These are phyloP conservation scores for Chelonoidis abingdonii DNA, from an alignment of 2,113 vertebrate species.

Conservation along the genomic window DNA sequence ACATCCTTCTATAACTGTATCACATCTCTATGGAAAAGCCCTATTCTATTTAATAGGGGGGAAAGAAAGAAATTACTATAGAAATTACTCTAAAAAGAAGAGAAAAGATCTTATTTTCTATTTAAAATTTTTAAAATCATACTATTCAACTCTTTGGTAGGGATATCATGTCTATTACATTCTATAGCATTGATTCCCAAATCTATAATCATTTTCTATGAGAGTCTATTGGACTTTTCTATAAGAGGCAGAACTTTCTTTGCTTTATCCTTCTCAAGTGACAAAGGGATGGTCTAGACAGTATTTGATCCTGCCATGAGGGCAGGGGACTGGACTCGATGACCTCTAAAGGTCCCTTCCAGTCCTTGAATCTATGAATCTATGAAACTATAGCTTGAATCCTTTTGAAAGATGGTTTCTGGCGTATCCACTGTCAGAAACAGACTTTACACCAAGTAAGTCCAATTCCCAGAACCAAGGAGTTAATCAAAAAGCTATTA, in stretches of 20 bases:
- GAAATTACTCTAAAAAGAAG: background rate
- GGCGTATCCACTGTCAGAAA: slow-evolving; percentile 50
- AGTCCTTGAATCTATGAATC: too few relatives aligned
- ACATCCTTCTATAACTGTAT: background rate
- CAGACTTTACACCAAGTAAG: slow-evolving; percentile 54
- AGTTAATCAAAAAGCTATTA: slow-evolving; percentile 75
- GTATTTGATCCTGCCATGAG: too few relatives aligned
- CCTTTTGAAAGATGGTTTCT: slow-evolving; percentile 61
- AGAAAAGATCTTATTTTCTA: background rate
- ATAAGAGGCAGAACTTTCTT: background rate
- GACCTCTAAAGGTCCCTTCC: too few relatives aligned
- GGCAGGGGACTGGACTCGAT: too few relatives aligned
- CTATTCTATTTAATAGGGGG: background rate
- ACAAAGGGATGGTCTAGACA: too few relatives aligned
- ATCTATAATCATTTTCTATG: background rate
- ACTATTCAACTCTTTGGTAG: background rate
- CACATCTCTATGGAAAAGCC: background rate
- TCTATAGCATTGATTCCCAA: background rate
- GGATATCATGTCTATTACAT: background rate
- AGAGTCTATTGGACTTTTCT: slow-evolving; percentile 3
- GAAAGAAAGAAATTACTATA: background rate
- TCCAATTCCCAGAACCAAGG: slow-evolving; percentile 55
- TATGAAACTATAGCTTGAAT: slow-evolving; percentile 54
- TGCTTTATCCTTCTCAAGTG: background rate
- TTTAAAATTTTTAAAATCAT: background rate